Base-by-base conservation (phyloP, 1,140 invertebrate genomes). In the Lepeophtheirus salmonis region DNA sequence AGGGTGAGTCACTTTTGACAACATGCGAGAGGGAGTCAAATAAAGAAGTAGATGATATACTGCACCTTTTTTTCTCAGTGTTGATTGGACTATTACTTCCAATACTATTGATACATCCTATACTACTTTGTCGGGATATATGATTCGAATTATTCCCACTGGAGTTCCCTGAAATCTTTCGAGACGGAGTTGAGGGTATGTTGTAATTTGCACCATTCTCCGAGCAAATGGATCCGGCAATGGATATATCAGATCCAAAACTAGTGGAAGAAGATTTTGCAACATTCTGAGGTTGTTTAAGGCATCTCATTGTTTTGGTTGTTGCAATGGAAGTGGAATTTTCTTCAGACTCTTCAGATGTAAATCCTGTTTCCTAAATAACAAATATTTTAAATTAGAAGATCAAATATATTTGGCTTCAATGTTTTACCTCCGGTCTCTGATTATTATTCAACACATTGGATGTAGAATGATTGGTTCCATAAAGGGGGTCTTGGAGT, bases 231-330 rank as follows among this genome's bases (percentile, higher is more conserved):
- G 55, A 57, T 14, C 55, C 26, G 3, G 55, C 55, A n/a, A 57
- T 18, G 22, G 55, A 57, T 57, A 57, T 24, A 21, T 57, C 26
- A 2, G 55, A 57, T 12, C 16, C 55, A 41, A 65, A 57, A 23
- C 62, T 22, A 56, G 52, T 48, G 16, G 60, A 66, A 41, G 22
- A 64, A 50, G 18, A 22, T n/a, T 13, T 21, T 16, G 26, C 16
- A 22, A 24, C 13, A 55, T 41, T 23, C 20, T 22, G 17, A 17
- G 57, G 2, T 10, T 14, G 17, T 54, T 54, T 20, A 24, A 54
- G 20, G 22, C 14, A 21, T 3, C 52, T 14, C 17, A 54, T 18
- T 3, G 52, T 54, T 23, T 54, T 54, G 52, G 52, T 54, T 54
- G 52, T 54, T n/a, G 52, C 52, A n/a, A 54, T 54, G 16, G 52